phyloP scores from a whole-genome alignment of 2,888 invertebrate genomes.

The Polyommatus iphigenia region DNA sequence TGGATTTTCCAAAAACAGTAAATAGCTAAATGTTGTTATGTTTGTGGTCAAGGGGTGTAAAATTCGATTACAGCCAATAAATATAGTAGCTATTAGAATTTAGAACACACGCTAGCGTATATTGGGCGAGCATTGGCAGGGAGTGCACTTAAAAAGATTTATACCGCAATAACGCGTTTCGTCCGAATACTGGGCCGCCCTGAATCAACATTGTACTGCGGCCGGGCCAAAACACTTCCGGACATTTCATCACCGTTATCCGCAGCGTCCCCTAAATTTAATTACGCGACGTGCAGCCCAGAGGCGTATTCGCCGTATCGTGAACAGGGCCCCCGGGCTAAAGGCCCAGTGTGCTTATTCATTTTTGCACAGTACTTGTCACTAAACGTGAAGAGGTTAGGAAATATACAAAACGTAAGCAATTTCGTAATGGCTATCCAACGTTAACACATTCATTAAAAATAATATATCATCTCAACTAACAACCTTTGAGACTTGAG shows the following conservation, averaged over 20 bases:
- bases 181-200: slow-evolving; percentile 23
- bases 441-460: no score
- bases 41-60: not conserved
- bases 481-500: no score
- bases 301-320: slow-evolving; percentile 32
- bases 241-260: slow-evolving; percentile 44
- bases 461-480: no score
- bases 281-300: slow-evolving; percentile 51
- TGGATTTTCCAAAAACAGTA: not conserved
- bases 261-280: slow-evolving; percentile 50
- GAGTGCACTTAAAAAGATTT: slow-evolving; percentile 32
- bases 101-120: slow-evolving; percentile 2
- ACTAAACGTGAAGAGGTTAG: not conserved
- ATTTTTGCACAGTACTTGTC: not conserved
- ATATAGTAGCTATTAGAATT: slow-evolving; percentile 10
- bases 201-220: slow-evolving; percentile 29
- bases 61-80: not conserved
- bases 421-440: no score
- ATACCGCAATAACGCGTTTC: slow-evolving; percentile 31
- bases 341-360: not conserved
- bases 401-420: no score
- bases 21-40: not conserved
- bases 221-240: slow-evolving; percentile 39
- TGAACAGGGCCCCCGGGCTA: not conserved
- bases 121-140: slow-evolving; percentile 21